A percentile compares a stretch with the other conserved stretches of the same genome.
Conservation (phyloP, 2,113 vertebrate species). For the Notothenia coriiceps region DNA sequence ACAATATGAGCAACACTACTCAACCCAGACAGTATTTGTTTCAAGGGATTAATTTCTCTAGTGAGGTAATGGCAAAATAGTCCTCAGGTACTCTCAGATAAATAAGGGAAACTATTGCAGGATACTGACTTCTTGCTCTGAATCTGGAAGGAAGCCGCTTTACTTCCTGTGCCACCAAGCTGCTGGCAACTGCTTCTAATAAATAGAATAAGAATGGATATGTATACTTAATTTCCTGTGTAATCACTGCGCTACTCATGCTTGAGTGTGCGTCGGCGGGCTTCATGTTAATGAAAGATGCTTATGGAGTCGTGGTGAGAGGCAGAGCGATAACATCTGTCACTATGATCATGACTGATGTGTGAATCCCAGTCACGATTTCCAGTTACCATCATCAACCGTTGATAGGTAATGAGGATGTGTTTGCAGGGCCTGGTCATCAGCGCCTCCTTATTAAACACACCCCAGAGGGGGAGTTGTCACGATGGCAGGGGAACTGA, state of each 20-base stretch:
- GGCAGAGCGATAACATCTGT: constrained; percentile 37
- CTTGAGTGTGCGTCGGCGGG: constrained; percentile 20
- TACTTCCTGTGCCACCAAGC: neutral
- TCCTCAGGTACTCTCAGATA: neutral
- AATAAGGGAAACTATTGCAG: neutral
- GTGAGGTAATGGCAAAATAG: neutral
- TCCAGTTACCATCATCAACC: constrained; percentile 36
- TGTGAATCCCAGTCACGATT: constrained; percentile 21
- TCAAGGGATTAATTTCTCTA: neutral
- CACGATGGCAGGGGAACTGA: constrained; percentile 19
- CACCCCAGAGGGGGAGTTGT: constrained; percentile 38
- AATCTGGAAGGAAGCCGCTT: neutral
- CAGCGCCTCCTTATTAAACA: constrained; percentile 32
- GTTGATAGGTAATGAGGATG: constrained; percentile 48
- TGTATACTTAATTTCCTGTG: constrained; percentile 59
- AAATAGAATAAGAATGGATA: constrained; percentile 35
- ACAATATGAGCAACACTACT: neutral
- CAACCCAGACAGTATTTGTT: too few species aligned
- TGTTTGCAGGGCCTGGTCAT: constrained; percentile 19
- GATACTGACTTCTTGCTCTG: neutral
- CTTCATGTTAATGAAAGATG: constrained; percentile 45
- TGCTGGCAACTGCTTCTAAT: constrained; percentile 30
- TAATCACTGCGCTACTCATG: constrained; percentile 38
- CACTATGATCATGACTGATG: constrained; percentile 22
- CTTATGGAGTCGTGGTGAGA: constrained; percentile 44